A percentile compares a stretch with the other conserved stretches of the same genome.
These are phyloP conservation scores for Papilio protenor DNA, from an alignment of 2,888 invertebrate species.

Conservation along the genomic window DNA sequence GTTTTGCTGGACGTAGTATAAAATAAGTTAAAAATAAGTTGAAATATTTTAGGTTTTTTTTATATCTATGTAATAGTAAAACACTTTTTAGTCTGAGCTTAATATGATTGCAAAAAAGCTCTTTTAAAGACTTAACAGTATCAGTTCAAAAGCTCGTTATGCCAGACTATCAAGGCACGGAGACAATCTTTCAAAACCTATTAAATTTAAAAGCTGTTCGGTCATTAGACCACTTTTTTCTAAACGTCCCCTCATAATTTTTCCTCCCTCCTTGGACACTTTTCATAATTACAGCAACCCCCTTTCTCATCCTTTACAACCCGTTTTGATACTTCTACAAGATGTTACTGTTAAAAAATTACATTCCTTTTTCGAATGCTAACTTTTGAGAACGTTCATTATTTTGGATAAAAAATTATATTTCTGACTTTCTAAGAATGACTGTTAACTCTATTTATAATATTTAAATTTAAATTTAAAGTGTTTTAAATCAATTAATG, in stretches of 20 bases:
- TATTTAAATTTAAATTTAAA: neutral
- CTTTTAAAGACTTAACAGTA: slow-evolving; percentile 11
- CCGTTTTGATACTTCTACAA: slow-evolving; percentile 66
- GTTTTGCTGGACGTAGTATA: neutral
- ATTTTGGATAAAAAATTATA: slow-evolving; percentile 9
- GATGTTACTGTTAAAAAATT: slow-evolving; percentile 74
- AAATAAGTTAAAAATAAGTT: neutral
- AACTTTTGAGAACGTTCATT: slow-evolving; percentile 50
- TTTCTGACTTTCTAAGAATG: neutral
- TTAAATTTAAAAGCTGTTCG: slow-evolving; percentile 80
- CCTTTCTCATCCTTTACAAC: slow-evolving; percentile 54
- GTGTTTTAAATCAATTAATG: neutral
- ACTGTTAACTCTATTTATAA: neutral
- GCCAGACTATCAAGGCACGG: slow-evolving; percentile 48
- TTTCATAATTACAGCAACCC: slow-evolving; percentile 80
- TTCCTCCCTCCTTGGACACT: slow-evolving; percentile 77
- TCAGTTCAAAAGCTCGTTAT: slow-evolving; percentile 35
- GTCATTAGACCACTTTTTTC: slow-evolving; percentile 79
- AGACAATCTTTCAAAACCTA: slow-evolving; percentile 77
- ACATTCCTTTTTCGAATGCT: slow-evolving; percentile 56
- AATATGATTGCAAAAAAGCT: neutral
- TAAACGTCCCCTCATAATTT: slow-evolving; percentile 74
- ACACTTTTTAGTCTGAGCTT: neutral
- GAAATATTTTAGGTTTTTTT: no score
- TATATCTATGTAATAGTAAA: neutral